These are phyloP conservation scores for Chrysolina haemoptera DNA, from an alignment of 2,888 invertebrate genomes.

Conservation along the genomic window DNA sequence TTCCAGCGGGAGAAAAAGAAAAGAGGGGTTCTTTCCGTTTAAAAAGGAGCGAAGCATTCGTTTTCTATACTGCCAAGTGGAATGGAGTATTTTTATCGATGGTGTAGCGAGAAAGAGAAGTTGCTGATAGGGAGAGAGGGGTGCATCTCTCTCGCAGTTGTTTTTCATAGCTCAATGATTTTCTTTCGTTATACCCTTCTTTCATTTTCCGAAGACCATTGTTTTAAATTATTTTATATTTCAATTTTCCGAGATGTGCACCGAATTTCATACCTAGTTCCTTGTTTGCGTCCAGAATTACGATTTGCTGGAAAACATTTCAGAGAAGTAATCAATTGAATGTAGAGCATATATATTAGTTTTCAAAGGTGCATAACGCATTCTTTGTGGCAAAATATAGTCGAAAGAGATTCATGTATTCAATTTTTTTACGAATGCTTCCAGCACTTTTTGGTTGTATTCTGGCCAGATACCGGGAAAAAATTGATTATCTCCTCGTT, in stretches of 20 bases:
- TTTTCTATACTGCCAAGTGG: conserved; percentile 55
- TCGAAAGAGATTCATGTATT: too few species aligned
- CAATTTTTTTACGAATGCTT: too few species aligned
- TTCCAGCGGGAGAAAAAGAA: conserved; percentile 55
- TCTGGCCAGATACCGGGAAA: too few species aligned
- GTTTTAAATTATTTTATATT: conserved; percentile 56
- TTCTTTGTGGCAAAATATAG: too few species aligned
- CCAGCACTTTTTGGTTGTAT: too few species aligned
- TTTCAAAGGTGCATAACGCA: too few species aligned
- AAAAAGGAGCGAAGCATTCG: conserved; percentile 56
- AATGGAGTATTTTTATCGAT: conserved; percentile 58
- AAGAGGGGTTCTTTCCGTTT: conserved; percentile 52
- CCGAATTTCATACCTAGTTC: conserved; percentile 47
- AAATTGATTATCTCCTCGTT: too few species aligned
- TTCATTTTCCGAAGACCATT: conserved; percentile 53
- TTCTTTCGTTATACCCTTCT: conserved; percentile 54
- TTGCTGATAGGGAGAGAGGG: conserved; percentile 21
- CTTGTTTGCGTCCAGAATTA: conserved; percentile 33
- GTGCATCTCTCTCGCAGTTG: conserved; percentile 37
- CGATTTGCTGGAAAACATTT: conserved; percentile 33
- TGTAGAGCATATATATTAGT: too few species aligned
- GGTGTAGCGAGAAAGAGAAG: conserved; percentile 36
- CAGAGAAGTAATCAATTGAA: too few species aligned
- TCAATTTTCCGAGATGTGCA: conserved; percentile 47
- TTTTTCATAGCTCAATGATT: conserved; percentile 49